These are phyloP conservation scores for Xanthia icteritia DNA, from an alignment of 2,888 invertebrate species.

Conservation along the genomic window DNA sequence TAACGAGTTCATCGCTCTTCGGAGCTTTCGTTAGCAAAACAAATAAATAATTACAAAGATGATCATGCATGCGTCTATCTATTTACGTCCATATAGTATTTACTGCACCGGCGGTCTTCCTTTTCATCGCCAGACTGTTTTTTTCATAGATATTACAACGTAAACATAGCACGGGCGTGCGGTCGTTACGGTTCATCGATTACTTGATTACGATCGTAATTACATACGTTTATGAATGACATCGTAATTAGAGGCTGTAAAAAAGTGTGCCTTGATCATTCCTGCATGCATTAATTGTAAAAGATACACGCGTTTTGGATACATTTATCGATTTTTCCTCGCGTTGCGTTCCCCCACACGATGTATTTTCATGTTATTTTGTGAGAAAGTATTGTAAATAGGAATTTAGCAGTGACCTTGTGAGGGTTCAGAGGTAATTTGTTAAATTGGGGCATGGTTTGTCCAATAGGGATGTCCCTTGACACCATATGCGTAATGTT, in stretches of 20 bases:
- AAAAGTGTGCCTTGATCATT: constrained; percentile 67
- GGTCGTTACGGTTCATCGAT: constrained; percentile 84
- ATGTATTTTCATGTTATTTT: constrained; percentile 63
- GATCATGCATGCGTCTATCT: constrained; percentile 81
- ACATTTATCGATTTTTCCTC: constrained; percentile 68
- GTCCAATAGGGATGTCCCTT: constrained; percentile 62
- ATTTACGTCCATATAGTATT: constrained; percentile 82
- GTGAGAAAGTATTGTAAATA: constrained; percentile 44
- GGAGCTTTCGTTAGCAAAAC: constrained; percentile 87
- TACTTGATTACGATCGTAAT: constrained; percentile 82
- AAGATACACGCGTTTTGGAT: constrained; percentile 52
- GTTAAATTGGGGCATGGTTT: constrained; percentile 71
- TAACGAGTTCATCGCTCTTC: constrained; percentile 83
- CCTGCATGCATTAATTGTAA: constrained; percentile 44
- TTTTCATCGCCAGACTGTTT: constrained; percentile 76
- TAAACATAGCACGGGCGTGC: constrained; percentile 82
- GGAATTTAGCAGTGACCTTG: constrained; percentile 71
- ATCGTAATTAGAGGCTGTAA: constrained; percentile 72
- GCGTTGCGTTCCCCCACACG: constrained; percentile 64
- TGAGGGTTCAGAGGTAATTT: constrained; percentile 66
- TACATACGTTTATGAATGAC: constrained; percentile 86
- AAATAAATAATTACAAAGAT: constrained; percentile 86
- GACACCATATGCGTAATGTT: constrained; percentile 67
- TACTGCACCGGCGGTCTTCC: constrained; percentile 75
- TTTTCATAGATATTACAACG: constrained; percentile 77